Evolutionary conservation across 2,113 vertebrate species (phyloP).

Genomic region (Saimiri boliviensis): DNA sequence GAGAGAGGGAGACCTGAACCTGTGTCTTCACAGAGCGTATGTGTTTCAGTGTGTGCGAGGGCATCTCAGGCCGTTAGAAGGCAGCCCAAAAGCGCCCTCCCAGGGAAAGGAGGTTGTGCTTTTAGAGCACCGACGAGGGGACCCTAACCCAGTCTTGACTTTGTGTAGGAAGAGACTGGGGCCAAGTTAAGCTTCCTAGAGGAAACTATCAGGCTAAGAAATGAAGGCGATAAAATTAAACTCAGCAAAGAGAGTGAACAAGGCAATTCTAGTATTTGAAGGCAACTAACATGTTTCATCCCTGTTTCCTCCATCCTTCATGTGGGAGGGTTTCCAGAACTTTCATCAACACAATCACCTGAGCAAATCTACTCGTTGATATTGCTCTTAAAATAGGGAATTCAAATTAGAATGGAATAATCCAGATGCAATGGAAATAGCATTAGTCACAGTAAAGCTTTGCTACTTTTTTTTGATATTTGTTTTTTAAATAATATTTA

Average conservation of each 20-base stretch:
- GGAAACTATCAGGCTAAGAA: not conserved
- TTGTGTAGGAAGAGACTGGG: not conserved
- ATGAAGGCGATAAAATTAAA: too few relatives aligned
- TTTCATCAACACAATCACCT: not conserved
- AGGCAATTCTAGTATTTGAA: not conserved
- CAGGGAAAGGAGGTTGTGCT: accelerated
- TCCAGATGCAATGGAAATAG: too few relatives aligned
- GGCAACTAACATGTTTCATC: accelerated
- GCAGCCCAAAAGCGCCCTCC: too few relatives aligned
- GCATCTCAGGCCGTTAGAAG: not conserved
- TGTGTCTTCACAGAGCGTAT: not conserved
- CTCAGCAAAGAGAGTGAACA: not conserved
- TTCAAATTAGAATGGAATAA: not conserved
- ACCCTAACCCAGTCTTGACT: not conserved
- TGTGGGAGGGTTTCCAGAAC: not conserved
- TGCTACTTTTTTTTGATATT: not conserved
- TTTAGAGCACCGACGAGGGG: too few relatives aligned
- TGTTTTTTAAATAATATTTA: not conserved
- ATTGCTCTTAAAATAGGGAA: not conserved
- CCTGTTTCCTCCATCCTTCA: not conserved
- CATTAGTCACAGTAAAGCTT: not conserved
- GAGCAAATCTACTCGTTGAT: not conserved
- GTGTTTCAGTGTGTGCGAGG: too few relatives aligned
- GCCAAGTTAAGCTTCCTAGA: not conserved
- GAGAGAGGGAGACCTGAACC: not conserved